phyloP scores from a whole-genome alignment of 2,113 vertebrate species.

The Aldabrachelys gigantea region DNA sequence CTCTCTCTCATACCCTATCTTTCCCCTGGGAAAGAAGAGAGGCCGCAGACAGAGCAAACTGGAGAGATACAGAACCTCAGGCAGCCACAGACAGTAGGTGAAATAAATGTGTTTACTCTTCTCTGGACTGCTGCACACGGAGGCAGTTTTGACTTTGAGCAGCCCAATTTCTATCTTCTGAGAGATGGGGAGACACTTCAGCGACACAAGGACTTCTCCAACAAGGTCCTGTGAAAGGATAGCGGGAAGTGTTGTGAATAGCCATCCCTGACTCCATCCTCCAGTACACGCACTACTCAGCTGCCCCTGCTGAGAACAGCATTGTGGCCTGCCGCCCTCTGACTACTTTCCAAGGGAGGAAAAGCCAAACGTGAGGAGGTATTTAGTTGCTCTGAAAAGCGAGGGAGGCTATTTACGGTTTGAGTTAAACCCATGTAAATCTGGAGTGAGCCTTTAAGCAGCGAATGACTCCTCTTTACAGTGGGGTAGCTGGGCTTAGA shows the following conservation, averaged over 20 bases:
- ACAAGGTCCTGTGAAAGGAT: constrained; percentile 76
- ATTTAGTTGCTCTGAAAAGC: background rate
- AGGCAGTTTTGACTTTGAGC: constrained; percentile 75
- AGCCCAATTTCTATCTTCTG: constrained; percentile 82
- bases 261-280: too few species aligned
- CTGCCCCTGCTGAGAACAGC: background rate
- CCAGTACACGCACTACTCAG: background rate
- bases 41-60: background rate
- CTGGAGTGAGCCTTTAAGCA: background rate
- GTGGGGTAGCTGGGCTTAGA: background rate
- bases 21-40: background rate
- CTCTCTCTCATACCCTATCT: background rate
- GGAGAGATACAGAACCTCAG: background rate
- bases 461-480: background rate
- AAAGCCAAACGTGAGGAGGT: background rate
- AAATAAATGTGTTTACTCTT: constrained; percentile 37
- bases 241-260: background rate
- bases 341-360: background rate
- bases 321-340: background rate
- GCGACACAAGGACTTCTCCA: constrained; percentile 79
- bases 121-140: constrained; percentile 2
- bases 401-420: background rate
- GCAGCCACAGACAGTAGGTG: background rate
- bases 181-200: constrained; percentile 82
- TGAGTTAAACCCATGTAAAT: background rate